Conservation (phyloP, 1,140 invertebrate genomes). For the Laupala kohalensis region DNA sequence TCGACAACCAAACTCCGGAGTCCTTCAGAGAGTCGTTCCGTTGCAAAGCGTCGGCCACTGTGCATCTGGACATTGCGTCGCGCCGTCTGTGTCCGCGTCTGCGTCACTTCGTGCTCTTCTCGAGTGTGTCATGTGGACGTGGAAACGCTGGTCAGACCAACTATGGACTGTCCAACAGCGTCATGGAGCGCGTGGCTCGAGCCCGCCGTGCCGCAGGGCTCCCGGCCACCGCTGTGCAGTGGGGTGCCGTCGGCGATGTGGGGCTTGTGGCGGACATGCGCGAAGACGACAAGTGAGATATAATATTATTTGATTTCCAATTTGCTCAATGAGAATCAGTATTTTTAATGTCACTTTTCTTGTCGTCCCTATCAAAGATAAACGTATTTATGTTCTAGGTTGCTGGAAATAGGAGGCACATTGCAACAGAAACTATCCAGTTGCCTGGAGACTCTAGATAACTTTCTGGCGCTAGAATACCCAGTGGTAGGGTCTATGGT, state of each 20-base stretch:
- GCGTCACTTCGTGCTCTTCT: constrained; percentile 55
- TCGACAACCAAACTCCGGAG: constrained; percentile 46
- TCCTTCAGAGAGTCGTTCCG: constrained; percentile 38
- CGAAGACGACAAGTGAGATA: constrained; percentile 50
- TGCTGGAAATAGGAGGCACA: background rate
- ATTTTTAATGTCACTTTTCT: too few species aligned
- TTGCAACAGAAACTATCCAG: background rate
- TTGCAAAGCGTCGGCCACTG: constrained; percentile 46
- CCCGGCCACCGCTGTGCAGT: constrained; percentile 53
- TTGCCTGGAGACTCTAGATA: background rate
- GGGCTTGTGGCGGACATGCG: constrained; percentile 67
- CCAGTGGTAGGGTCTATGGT: background rate
- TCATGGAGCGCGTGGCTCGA: constrained; percentile 61
- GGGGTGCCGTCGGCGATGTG: constrained; percentile 45
- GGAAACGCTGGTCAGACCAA: constrained; percentile 83
- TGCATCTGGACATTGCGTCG: constrained; percentile 42
- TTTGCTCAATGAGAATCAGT: too few species aligned
- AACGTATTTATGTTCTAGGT: too few species aligned
- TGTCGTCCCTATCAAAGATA: too few species aligned
- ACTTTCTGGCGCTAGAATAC: background rate
- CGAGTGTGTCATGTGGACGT: constrained; percentile 62
- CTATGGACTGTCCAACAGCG: constrained; percentile 64
- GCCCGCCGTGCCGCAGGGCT: constrained; percentile 38
- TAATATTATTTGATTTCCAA: too few species aligned
- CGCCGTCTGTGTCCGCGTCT: constrained; percentile 40